Evolutionary conservation across 2,113 vertebrate species (phyloP), one percentile per base, ranked within the genome.

Genomic region (Cololabis saira): DNA sequence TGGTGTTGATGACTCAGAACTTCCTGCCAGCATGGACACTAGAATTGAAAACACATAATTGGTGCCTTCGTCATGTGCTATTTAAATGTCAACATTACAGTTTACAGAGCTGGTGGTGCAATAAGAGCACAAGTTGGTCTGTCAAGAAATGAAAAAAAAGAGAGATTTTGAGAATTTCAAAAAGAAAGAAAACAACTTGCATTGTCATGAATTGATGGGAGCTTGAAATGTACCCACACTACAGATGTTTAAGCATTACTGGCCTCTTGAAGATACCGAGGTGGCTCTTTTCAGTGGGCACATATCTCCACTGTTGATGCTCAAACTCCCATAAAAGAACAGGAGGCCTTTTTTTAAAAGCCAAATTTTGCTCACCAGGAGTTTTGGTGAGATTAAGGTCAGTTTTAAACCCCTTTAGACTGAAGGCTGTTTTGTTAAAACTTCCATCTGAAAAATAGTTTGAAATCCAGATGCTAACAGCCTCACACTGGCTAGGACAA

Each of bases 31-130:
- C 19, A 15, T 8, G 18, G 22, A 54, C 56, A 56, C 37, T 52
- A 63, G 53, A 74, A 76, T 73, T 61, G 51, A 19, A 24, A 64
- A 55, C 2, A 14, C 13, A 4, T 27, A 57, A 10, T 33, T 12
- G 42, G 55, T 74, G 59, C 67, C 45, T 52, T 74, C 61, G 70
- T 80, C 71, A 59, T 72, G 71, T 78, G 59, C 65, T 37, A 43
- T 68, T 67, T 41, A 41, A 11, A 42, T 41, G 61, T 43, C 41
- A 52, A 78, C 67, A 27, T 52, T 19, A 24, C 54, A 64, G 53
- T 53, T 54, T 57, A 54, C 53, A 16, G 41, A 67, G 65, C 68
- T 5, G 10, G 12, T 16, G 16, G 58, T 16, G 1, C 30, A 62
- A 72, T 49, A 65, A 67, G 10, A 37, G 33, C 33, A 37, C 33